A percentile compares a stretch with the other conserved stretches of the same genome.
Evolutionary conservation across 1,140 invertebrate genomes (phyloP).

Genomic region (Temnothorax longispinosus): DNA sequence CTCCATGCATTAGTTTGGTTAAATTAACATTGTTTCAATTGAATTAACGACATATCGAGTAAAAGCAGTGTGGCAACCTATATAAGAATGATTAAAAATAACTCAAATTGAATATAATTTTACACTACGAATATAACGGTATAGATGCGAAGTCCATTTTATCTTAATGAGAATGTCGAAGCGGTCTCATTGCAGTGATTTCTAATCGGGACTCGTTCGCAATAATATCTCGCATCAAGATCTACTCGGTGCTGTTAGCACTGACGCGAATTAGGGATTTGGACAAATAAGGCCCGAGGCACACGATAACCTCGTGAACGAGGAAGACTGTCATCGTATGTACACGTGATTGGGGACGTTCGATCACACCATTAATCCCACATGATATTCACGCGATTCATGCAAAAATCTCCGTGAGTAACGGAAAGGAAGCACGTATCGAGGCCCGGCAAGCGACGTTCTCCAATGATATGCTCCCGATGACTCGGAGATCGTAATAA

Average conservation of each 20-base stretch:
- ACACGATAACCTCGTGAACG: constrained; percentile 61
- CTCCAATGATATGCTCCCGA: background rate
- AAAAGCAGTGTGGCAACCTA: too few relatives aligned
- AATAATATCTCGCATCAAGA: background rate
- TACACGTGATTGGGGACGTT: constrained; percentile 26
- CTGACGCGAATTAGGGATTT: constrained; percentile 22
- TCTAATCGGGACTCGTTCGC: background rate
- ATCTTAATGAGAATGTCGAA: background rate
- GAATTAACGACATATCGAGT: too few relatives aligned
- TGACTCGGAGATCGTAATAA: background rate
- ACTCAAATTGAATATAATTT: too few relatives aligned
- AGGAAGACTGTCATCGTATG: constrained; percentile 38
- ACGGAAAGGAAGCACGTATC: background rate
- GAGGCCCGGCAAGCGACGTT: background rate
- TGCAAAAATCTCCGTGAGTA: background rate
- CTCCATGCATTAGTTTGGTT: too few relatives aligned
- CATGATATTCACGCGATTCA: background rate
- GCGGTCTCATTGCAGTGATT: background rate
- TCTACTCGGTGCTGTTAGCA: background rate
- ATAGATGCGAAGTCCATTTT: too few relatives aligned
- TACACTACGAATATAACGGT: too few relatives aligned
- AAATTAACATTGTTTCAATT: too few relatives aligned
- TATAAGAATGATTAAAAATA: too few relatives aligned
- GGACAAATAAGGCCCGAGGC: constrained; percentile 18
- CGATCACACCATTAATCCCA: background rate